Conservation (phyloP, 37 sponge, comb jelly and placozoan species). For the Geodia barretti region DNA sequence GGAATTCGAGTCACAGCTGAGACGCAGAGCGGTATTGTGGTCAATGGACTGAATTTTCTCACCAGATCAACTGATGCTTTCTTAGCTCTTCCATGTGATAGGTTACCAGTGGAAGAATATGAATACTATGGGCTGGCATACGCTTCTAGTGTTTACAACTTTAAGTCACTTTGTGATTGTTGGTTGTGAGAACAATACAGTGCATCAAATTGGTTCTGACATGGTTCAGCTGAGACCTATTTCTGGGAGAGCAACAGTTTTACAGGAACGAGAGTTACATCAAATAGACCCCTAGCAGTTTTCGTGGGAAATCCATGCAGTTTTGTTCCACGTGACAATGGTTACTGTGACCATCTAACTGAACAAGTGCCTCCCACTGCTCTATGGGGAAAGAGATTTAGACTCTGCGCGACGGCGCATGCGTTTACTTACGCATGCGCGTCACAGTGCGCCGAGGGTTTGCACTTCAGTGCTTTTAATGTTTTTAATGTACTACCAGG, state of each 20-base stretch:
- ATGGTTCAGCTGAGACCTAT: constrained; percentile 25
- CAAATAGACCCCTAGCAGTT: constrained; percentile 32
- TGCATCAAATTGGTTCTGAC: constrained; percentile 20
- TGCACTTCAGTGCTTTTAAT: constrained; percentile 51
- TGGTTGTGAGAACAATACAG: constrained; percentile 49
- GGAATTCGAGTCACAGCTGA: constrained; percentile 27
- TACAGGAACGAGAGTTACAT: constrained; percentile 39
- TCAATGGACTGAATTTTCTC: constrained; percentile 41
- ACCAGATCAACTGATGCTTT: constrained; percentile 50
- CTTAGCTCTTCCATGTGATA: constrained; percentile 44
- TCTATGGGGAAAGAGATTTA: constrained; percentile 58
- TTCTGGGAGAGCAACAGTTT: neutral
- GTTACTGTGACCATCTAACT: constrained; percentile 54
- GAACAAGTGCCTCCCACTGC: constrained; percentile 71
- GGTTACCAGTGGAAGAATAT: constrained; percentile 20
- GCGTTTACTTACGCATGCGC: constrained; percentile 15
- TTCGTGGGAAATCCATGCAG: constrained; percentile 30
- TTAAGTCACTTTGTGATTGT: constrained; percentile 30
- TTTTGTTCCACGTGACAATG: neutral
- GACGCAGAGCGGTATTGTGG: constrained; percentile 28
- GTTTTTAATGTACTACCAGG: constrained; percentile 22
- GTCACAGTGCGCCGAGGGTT: constrained; percentile 25
- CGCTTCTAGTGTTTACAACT: neutral
- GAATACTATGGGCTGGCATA: constrained; percentile 44
- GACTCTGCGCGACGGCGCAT: constrained; percentile 22